Evolutionary conservation across 1,140 invertebrate species (phyloP).

Genomic region (Brachionus manjavacas): DNA sequence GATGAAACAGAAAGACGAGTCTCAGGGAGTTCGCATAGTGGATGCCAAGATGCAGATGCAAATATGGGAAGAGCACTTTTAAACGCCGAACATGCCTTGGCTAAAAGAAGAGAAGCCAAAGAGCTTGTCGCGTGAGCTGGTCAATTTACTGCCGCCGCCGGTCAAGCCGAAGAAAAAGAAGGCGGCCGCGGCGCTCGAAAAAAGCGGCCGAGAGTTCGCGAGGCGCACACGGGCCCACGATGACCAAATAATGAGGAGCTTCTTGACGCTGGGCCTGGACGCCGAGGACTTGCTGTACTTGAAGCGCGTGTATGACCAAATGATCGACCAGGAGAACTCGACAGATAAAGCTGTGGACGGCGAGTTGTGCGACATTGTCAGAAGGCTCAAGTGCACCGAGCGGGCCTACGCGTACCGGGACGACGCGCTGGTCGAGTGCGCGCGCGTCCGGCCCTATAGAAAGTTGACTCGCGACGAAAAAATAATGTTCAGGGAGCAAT

Average conservation of each 20-base stretch:
- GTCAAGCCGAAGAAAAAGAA: neutral
- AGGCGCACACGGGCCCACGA: neutral
- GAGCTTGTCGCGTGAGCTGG: conserved; percentile 8
- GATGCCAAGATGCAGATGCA: neutral
- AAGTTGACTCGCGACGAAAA: conserved; percentile 7
- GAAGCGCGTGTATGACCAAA: conserved; percentile 71
- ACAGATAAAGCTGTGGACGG: neutral
- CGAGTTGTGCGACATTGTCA: neutral
- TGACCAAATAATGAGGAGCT: neutral
- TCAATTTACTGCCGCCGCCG: conserved; percentile 23
- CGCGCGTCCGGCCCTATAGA: neutral
- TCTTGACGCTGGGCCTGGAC: conserved; percentile 65
- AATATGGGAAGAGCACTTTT: conserved; percentile 42
- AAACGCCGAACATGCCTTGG: conserved; percentile 34
- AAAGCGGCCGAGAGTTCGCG: neutral
- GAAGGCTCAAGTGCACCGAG: neutral
- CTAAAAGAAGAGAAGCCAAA: neutral
- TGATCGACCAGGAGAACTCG: conserved; percentile 69
- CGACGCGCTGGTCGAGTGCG: neutral
- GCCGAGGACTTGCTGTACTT: conserved; percentile 76
- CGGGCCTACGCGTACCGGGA: neutral
- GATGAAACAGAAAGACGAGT: neutral
- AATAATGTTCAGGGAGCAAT: neutral
- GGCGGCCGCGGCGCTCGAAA: neutral
- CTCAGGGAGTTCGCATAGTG: neutral